Evolutionary conservation across 2,797 vertebrate species (phyloP), one percentile per base, ranked within the genome.

Genomic region (Sebastes iracundus): DNA sequence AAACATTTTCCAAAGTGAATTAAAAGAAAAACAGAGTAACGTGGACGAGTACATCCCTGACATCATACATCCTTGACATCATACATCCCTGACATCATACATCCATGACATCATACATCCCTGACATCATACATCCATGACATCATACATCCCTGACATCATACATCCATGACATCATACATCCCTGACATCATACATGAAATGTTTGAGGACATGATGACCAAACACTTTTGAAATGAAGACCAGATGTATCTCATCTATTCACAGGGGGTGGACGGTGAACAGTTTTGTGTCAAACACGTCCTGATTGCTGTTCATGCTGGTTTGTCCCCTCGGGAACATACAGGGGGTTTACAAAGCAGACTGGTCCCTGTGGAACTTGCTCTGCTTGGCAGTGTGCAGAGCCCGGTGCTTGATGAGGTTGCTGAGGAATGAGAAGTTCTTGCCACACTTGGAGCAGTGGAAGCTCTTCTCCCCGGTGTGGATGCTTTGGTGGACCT

Each of bases 401-500:
- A 93, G 77, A 12, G 82, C 80, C 84, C 92, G 90, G 67, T 94
- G 93, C 14, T 89, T 64, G 33, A 92, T 94, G 7, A 93, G 79
- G 63, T 90, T 93, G 33, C 93, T 92, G 23, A 90, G 88, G 60
- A 93, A 92, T 32, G 90, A 92, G 75, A 93, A 94, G 56, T 82
- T 85, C 70, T 91, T 93, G 52, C 91, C 89, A 53, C 93, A 94
- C 30, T 89, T 90, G 25, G 83, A 53, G 67, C 93, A 94, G 53
- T 84, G 81, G 27, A 92, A 94, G 22, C 75, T 86, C 33, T 87
- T 93, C 67, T 93, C 91, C 4, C 92, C 92, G 0, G 93, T 93
- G 80, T 94, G 93, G 22, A 93, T 91, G 2, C 88, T 93, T 78
- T 93, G 92, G 66, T 94, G 92, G 16, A 92, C 92, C 67, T 91